phyloP scores from a whole-genome alignment of 2,113 vertebrate genomes.

The Sminthopsis crassicaudata region DNA sequence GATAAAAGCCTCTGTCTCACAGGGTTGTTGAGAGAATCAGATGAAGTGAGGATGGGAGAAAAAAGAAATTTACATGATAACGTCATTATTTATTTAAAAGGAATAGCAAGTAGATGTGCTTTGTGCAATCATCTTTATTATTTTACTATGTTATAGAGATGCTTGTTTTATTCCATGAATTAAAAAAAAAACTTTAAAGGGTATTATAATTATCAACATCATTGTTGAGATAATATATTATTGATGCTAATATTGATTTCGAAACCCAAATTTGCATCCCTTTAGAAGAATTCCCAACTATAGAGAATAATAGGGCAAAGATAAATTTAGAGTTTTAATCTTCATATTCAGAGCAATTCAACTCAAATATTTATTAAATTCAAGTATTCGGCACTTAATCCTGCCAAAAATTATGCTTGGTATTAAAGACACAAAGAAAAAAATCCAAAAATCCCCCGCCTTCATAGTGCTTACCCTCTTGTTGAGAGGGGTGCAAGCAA shows the following conservation, averaged over 20 bases:
- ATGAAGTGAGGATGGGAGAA: background rate
- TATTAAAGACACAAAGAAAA: background rate
- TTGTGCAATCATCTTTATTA: too few species aligned
- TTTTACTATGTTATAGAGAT: too few species aligned
- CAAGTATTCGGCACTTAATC: background rate
- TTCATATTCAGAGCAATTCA: background rate
- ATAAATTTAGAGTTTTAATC: background rate
- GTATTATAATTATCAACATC: background rate
- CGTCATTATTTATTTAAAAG: too few species aligned
- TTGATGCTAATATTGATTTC: too few species aligned
- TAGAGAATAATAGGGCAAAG: background rate
- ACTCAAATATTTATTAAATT: background rate
- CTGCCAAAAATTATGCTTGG: background rate
- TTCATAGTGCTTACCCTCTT: background rate
- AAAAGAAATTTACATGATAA: too few species aligned
- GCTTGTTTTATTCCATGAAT: too few species aligned
- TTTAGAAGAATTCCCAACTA: background rate
- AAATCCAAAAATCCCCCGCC: too few species aligned
- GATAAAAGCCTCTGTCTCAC: background rate
- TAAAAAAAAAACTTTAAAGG: background rate
- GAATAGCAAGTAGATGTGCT: too few species aligned
- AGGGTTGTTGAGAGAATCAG: background rate
- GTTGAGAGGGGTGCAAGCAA: background rate
- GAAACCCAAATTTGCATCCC: background rate
- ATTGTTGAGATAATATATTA: background rate